Evolutionary conservation across 2,888 invertebrate genomes (phyloP).

Genomic region (Orthosia gothica): DNA sequence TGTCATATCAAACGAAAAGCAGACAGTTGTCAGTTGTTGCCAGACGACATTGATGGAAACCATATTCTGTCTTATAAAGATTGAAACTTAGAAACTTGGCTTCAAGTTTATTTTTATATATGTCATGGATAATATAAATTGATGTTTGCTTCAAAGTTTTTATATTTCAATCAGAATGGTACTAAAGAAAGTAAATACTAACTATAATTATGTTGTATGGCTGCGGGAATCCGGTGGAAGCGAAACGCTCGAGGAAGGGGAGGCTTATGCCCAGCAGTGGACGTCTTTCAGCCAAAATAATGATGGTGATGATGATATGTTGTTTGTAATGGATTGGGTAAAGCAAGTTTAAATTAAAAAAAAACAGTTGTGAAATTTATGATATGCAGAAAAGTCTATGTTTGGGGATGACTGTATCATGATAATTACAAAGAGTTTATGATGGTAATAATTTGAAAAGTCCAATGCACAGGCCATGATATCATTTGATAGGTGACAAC

Average conservation of each 20-base stretch:
- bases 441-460: not conserved
- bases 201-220: too few species aligned
- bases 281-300: too few species aligned
- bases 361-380: not conserved
- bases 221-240: too few species aligned
- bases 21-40: slow-evolving; percentile 31
- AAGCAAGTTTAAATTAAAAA: not conserved
- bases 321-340: not conserved
- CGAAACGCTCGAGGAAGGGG: too few species aligned
- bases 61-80: slow-evolving; percentile 32
- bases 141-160: not conserved
- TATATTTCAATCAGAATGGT: not conserved
- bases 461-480: not conserved
- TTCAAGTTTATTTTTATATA: slow-evolving; percentile 22
- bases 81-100: slow-evolving; percentile 23
- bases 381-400: not conserved
- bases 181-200: not conserved
- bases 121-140: slow-evolving; percentile 18
- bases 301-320: too few species aligned
- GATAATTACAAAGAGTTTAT: too few species aligned
- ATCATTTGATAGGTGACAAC: not conserved
- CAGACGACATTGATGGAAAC: slow-evolving; percentile 41
- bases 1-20: slow-evolving; percentile 59
- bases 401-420: not conserved
- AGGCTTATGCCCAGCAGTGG: too few species aligned